These are phyloP conservation scores for Montipora foliosa DNA, from an alignment of 64 coral and sea anemone species.

Conservation along the genomic window DNA sequence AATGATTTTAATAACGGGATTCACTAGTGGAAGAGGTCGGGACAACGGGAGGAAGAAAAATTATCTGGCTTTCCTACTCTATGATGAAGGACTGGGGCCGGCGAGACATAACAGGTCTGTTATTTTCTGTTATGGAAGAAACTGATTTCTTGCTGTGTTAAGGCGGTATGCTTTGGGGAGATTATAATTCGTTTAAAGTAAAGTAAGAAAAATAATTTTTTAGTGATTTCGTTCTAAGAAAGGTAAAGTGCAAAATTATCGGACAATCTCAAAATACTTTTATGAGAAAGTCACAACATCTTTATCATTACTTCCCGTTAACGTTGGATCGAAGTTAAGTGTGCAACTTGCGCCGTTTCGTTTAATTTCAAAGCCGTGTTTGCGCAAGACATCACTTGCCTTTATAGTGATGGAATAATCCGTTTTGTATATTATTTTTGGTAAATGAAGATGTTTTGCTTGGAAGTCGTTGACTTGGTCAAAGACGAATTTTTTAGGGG, in stretches of 20 bases:
- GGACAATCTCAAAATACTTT: background rate
- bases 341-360: background rate
- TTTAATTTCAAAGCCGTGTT: background rate
- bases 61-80: background rate
- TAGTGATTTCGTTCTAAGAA: background rate
- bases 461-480: background rate
- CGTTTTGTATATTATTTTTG: background rate
- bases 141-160: constrained; percentile 3
- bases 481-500: background rate
- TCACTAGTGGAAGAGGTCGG: background rate
- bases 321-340: no score
- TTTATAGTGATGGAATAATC: background rate
- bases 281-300: constrained; percentile 11
- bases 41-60: background rate
- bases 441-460: background rate
- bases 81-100: constrained; percentile 6
- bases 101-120: constrained; percentile 29
- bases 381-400: background rate
- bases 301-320: background rate
- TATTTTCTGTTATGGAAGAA: constrained; percentile 11
- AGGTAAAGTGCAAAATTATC: no score
- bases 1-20: background rate
- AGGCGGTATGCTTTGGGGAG: background rate
- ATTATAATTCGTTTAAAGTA: background rate
- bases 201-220: background rate